A percentile compares a stretch with the other conserved stretches of the same genome.
Conservation (phyloP, 2,797 vertebrate species). For the Spatula versicolor region DNA sequence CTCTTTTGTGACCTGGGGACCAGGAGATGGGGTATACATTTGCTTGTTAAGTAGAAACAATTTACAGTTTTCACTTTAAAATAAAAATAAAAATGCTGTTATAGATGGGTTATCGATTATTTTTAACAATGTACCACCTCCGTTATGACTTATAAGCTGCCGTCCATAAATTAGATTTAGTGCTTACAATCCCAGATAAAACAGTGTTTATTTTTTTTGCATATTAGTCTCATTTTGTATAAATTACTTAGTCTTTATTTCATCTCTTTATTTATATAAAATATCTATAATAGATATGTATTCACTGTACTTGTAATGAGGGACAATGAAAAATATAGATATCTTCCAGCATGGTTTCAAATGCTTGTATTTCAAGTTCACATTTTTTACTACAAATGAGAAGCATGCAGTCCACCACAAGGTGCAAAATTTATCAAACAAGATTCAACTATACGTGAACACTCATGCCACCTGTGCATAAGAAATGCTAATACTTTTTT, state of each 20-base stretch:
- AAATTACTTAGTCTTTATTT: slow-evolving; percentile 3
- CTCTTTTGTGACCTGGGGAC: slow-evolving; percentile 85
- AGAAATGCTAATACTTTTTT: background rate
- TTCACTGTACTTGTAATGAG: background rate
- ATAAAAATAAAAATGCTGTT: slow-evolving; percentile 74
- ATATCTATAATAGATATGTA: background rate
- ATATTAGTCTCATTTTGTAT: background rate
- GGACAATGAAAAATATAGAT: background rate
- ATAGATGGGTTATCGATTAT: slow-evolving; percentile 67
- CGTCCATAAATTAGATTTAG: slow-evolving; percentile 41
- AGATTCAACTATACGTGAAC: background rate
- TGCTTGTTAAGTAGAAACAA: slow-evolving; percentile 84
- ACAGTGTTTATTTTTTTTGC: background rate
- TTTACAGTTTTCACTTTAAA: slow-evolving; percentile 77
- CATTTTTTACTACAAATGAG: slow-evolving; percentile 54
- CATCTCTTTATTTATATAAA: background rate
- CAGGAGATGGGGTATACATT: slow-evolving; percentile 79
- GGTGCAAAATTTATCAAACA: slow-evolving; percentile 54
- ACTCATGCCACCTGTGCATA: background rate
- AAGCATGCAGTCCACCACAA: slow-evolving; percentile 54
- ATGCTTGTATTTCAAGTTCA: background rate
- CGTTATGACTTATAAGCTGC: slow-evolving; percentile 38
- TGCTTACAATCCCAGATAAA: slow-evolving; percentile 10
- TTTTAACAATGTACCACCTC: slow-evolving; percentile 67
- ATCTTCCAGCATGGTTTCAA: slow-evolving; percentile 39